Conservation (phyloP, 2,797 vertebrate genomes). For the Rhinogobio ventralis region DNA sequence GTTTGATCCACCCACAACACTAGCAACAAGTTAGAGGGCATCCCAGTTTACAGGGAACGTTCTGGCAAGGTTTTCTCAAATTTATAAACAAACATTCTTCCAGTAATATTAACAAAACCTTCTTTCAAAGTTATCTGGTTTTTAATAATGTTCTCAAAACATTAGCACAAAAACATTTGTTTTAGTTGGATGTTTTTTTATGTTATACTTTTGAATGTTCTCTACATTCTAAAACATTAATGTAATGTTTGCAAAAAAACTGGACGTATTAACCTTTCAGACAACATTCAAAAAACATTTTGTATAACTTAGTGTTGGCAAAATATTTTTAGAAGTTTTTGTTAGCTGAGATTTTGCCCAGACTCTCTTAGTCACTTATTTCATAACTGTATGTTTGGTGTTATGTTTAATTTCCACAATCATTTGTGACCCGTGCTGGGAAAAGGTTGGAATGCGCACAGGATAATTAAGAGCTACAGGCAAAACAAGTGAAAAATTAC, state of each 20-base stretch:
- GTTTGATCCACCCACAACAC: slow-evolving; percentile 14
- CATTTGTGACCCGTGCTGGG: too few species aligned
- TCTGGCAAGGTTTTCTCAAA: background rate
- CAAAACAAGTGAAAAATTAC: too few species aligned
- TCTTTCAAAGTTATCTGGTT: background rate
- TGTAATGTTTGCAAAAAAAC: background rate
- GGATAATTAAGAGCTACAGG: too few species aligned
- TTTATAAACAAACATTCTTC: background rate
- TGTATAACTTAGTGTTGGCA: too few species aligned
- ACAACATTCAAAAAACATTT: too few species aligned
- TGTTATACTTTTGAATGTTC: background rate
- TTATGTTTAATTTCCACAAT: background rate
- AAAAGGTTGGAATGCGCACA: too few species aligned
- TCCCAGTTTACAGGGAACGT: background rate
- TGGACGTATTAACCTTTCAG: too few species aligned
- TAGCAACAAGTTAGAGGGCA: background rate
- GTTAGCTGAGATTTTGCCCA: background rate
- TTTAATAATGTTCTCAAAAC: background rate
- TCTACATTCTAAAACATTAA: background rate
- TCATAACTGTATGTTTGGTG: background rate
- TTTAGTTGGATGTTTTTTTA: background rate
- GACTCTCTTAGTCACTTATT: background rate
- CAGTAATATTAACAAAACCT: background rate
- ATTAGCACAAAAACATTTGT: background rate
- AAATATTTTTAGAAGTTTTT: background rate